phyloP scores from a whole-genome alignment of 2,113 vertebrate genomes.

The Danionella cerebrum region DNA sequence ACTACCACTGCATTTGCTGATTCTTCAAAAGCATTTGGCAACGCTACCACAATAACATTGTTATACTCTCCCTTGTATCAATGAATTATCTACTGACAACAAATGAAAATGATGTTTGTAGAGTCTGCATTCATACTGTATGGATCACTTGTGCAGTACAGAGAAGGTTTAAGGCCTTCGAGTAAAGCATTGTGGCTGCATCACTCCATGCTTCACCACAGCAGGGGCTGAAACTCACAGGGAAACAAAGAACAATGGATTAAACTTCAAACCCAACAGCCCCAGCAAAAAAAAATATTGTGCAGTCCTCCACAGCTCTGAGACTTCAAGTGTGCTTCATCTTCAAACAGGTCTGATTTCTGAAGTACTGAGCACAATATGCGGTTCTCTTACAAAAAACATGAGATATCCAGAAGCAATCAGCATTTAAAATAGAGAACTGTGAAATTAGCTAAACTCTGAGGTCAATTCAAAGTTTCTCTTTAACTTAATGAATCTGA shows the following conservation, averaged over 20 bases:
- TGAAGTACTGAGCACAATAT: neutral
- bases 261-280: neutral
- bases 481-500: neutral
- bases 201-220: neutral
- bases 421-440: neutral
- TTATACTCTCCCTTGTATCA: neutral
- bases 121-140: neutral
- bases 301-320: neutral
- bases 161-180: neutral
- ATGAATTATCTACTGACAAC: neutral
- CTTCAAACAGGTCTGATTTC: neutral
- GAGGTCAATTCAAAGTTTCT: neutral
- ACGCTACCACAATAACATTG: neutral
- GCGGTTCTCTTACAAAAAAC: no score
- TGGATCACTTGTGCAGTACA: neutral
- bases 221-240: neutral
- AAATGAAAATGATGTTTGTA: neutral
- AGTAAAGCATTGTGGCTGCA: neutral
- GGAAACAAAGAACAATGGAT: neutral
- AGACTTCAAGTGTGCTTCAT: conserved; percentile 2
- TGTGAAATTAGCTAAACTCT: neutral
- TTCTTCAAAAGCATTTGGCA: no score
- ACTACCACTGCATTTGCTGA: no score
- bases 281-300: neutral
- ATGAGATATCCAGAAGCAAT: neutral